These are phyloP conservation scores for Latrodectus hesperus DNA, from an alignment of 2,888 invertebrate species.

Conservation along the genomic window DNA sequence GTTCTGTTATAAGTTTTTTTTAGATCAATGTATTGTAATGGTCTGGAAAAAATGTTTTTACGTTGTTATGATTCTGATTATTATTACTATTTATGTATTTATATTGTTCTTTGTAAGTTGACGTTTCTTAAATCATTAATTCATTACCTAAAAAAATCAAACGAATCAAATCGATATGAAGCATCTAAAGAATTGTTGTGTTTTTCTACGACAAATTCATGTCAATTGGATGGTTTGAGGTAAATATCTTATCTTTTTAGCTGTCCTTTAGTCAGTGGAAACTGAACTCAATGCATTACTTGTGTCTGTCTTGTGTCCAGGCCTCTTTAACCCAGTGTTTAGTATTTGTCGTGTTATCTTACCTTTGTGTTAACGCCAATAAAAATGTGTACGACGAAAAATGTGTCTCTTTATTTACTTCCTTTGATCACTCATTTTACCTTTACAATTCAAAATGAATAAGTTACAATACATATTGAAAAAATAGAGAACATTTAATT, in stretches of 20 bases:
- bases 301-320: slow-evolving; percentile 67
- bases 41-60: slow-evolving; percentile 59
- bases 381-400: slow-evolving; percentile 67
- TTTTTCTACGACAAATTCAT: slow-evolving; percentile 62
- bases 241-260: slow-evolving; percentile 67
- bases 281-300: slow-evolving; percentile 67
- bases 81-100: slow-evolving; percentile 46
- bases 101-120: slow-evolving; percentile 62
- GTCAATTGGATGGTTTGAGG: slow-evolving; percentile 68
- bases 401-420: slow-evolving; percentile 11
- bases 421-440: neutral
- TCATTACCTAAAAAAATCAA: slow-evolving; percentile 56
- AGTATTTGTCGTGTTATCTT: slow-evolving; percentile 68
- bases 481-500: no score
- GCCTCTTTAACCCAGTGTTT: slow-evolving; percentile 69
- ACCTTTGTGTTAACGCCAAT: slow-evolving; percentile 69
- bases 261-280: slow-evolving; percentile 66
- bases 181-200: slow-evolving; percentile 65
- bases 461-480: no score
- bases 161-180: slow-evolving; percentile 59
- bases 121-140: slow-evolving; percentile 62
- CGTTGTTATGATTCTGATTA: slow-evolving; percentile 54
- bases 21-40: slow-evolving; percentile 67
- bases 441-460: no score
- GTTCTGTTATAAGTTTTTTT: slow-evolving; percentile 63